Evolutionary conservation across 23 tunicate genomes (phyloP).

Genomic region (Ascidia mentula): DNA sequence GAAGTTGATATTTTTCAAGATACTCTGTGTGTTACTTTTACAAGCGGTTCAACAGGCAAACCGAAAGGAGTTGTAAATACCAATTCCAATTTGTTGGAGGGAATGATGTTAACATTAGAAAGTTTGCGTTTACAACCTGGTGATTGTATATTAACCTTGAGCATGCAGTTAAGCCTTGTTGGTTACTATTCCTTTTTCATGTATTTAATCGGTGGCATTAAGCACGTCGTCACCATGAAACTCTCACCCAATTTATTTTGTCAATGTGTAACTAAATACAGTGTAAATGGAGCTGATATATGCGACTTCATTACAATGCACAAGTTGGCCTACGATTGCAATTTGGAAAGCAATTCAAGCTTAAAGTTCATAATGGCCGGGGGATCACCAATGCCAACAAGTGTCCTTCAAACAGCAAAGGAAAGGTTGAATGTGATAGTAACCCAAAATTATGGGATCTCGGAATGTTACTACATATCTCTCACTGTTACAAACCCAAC

Average conservation of each 20-base stretch:
- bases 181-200: neutral
- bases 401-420: neutral
- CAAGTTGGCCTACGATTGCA: neutral
- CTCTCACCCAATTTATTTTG: neutral
- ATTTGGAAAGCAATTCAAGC: neutral
- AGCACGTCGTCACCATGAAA: neutral
- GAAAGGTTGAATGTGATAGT: neutral
- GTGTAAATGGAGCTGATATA: neutral
- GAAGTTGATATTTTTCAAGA: neutral
- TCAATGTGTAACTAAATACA: neutral
- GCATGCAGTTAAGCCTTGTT: neutral
- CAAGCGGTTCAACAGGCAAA: slow-evolving; percentile 9
- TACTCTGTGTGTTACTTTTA: neutral
- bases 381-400: neutral
- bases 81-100: neutral
- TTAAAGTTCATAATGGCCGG: neutral
- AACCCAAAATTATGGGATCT: neutral
- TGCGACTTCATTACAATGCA: neutral
- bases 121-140: no score
- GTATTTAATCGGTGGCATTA: neutral
- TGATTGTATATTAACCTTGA: neutral
- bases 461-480: neutral
- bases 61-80: slow-evolving; percentile 5
- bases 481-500: neutral
- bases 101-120: neutral